Evolutionary conservation across 2,797 vertebrate species (phyloP).

Genomic region (Urosaurus nigricauda): DNA sequence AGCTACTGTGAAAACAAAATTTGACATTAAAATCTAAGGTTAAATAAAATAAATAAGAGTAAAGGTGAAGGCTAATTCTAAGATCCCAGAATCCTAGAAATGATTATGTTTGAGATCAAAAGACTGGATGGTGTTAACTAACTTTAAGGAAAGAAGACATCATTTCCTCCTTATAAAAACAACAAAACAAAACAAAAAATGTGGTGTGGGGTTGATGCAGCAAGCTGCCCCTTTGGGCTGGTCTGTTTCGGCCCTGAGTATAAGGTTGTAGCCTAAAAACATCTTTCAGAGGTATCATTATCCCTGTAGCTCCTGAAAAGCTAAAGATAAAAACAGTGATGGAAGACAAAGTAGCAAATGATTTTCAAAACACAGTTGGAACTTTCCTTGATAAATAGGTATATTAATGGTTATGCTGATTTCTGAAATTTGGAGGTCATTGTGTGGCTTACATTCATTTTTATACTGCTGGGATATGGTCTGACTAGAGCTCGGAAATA

Average conservation of each 20-base stretch:
- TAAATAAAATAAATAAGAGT: too few relatives aligned
- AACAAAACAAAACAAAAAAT: too few relatives aligned
- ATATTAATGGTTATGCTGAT: not conserved
- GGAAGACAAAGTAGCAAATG: not conserved
- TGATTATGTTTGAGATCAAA: not conserved
- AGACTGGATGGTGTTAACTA: not conserved
- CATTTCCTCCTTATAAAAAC: too few relatives aligned
- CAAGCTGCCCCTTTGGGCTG: too few relatives aligned
- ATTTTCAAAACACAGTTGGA: not conserved
- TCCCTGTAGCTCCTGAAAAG: not conserved
- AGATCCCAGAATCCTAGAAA: slow-evolving; percentile 7
- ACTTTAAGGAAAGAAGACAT: not conserved
- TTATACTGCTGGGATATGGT: not conserved
- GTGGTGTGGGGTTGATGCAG: too few relatives aligned
- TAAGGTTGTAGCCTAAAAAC: too few relatives aligned
- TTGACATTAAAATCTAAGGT: not conserved
- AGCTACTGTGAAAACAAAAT: not conserved
- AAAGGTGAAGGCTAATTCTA: too few relatives aligned
- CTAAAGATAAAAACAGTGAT: not conserved
- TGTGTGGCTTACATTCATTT: not conserved
- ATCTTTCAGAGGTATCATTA: not conserved
- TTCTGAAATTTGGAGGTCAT: too few relatives aligned
- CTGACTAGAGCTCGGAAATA: too few relatives aligned
- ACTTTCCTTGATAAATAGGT: not conserved
- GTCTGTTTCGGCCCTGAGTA: too few relatives aligned